Percentiles rank a stretch among this genome's conserved stretches.
Evolutionary conservation across 1,140 invertebrate genomes (phyloP).

Genomic region (Philotrypesis tridentata): DNA sequence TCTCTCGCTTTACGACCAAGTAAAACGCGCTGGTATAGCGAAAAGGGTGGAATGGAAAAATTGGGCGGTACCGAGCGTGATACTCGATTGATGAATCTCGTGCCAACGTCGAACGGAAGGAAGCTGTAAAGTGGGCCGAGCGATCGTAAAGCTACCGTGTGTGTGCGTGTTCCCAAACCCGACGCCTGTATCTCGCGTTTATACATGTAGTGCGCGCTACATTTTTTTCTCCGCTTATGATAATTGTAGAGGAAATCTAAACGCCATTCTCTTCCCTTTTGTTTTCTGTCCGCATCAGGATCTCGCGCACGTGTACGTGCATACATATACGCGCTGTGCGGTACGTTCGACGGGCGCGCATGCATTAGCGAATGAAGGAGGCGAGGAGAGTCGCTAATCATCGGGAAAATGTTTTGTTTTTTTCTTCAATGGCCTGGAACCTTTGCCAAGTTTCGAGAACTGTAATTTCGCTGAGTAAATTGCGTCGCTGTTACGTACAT

Average conservation of each 20-base stretch:
- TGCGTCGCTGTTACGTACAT: neutral
- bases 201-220: no score
- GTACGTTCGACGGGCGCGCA: no score
- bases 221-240: neutral
- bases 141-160: conserved; percentile 14
- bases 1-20: neutral
- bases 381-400: neutral
- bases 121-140: conserved; percentile 35
- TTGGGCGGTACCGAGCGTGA: neutral
- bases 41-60: neutral
- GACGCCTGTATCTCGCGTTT: no score
- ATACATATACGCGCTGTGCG: no score
- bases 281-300: no score
- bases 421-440: neutral
- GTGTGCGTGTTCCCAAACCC: neutral
- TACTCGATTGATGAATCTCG: conserved; percentile 43
- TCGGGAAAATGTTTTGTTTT: neutral
- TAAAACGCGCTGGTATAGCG: neutral
- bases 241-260: no score
- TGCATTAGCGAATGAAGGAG: neutral
- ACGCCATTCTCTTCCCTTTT: no score
- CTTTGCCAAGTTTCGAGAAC: neutral
- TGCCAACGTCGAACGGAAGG: conserved; percentile 20
- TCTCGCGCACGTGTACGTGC: no score
- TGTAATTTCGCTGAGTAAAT: neutral